phyloP scores from a whole-genome alignment of 2,797 vertebrate species.

The Melanotaenia boesemani region DNA sequence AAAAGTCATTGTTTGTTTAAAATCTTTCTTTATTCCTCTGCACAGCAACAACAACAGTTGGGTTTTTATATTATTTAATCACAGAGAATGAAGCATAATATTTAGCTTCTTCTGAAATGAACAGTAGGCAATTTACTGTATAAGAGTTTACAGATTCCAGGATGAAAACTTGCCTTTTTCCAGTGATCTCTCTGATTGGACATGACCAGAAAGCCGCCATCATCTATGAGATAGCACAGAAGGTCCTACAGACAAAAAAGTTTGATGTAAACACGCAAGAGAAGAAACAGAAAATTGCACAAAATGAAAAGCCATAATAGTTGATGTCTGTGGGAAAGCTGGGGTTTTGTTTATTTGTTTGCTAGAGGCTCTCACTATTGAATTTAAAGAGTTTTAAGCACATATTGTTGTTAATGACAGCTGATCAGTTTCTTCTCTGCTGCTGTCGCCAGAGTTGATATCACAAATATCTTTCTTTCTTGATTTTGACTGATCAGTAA shows the following conservation, averaged over 20 bases:
- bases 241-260: conserved; percentile 84
- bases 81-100: background rate
- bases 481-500: background rate
- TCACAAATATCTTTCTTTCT: background rate
- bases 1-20: background rate
- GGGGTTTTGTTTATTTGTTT: background rate
- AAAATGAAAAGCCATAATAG: background rate
- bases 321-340: background rate
- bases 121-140: background rate
- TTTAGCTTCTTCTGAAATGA: background rate
- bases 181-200: conserved; percentile 98
- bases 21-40: background rate
- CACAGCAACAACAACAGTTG: background rate
- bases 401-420: background rate
- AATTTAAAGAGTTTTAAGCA: background rate
- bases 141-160: background rate
- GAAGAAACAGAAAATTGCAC: background rate
- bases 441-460: background rate
- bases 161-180: conserved; percentile 86
- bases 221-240: conserved; percentile 96
- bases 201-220: conserved; percentile 97
- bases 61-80: background rate
- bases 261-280: background rate
- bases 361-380: background rate
- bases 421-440: background rate